phyloP scores from a whole-genome alignment of 2,797 vertebrate species.

The Megaceryle alcyon region DNA sequence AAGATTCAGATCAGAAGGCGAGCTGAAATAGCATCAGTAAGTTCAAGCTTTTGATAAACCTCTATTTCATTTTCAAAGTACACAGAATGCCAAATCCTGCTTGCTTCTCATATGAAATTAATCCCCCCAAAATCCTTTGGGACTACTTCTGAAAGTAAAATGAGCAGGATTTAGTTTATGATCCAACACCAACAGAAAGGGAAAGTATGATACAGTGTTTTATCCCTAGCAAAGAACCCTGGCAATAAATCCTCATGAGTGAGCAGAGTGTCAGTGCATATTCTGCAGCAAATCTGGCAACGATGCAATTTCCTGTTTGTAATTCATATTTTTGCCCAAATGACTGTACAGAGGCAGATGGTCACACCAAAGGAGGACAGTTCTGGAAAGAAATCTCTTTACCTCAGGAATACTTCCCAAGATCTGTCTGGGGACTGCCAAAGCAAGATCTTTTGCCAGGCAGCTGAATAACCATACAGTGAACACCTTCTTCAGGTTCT shows the following conservation, averaged over 20 bases:
- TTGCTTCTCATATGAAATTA: constrained; percentile 26
- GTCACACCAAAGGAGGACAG: constrained; percentile 18
- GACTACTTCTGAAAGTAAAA: constrained; percentile 47
- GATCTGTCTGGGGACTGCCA: constrained; percentile 6
- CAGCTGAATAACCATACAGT: neutral
- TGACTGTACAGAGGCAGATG: constrained; percentile 39
- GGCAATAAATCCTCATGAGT: neutral
- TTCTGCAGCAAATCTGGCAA: constrained; percentile 37
- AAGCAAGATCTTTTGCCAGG: constrained; percentile 1
- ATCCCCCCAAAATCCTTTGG: constrained; percentile 10
- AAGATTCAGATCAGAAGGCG: neutral
- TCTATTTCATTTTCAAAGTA: constrained; percentile 23
- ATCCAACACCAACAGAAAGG: neutral
- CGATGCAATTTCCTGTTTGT: neutral
- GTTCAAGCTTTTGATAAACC: neutral
- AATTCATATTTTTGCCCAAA: constrained; percentile 39
- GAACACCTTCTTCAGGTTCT: neutral
- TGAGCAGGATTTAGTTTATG: constrained; percentile 26
- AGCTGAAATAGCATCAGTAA: constrained; percentile 11
- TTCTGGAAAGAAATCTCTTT: constrained; percentile 18
- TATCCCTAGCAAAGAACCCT: constrained; percentile 1
- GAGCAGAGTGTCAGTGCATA: neutral
- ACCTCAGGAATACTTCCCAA: constrained; percentile 27
- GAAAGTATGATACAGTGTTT: constrained; percentile 4
- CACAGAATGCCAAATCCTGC: neutral